Evolutionary conservation across 2,797 vertebrate species (phyloP).

Genomic region (Channa striata): DNA sequence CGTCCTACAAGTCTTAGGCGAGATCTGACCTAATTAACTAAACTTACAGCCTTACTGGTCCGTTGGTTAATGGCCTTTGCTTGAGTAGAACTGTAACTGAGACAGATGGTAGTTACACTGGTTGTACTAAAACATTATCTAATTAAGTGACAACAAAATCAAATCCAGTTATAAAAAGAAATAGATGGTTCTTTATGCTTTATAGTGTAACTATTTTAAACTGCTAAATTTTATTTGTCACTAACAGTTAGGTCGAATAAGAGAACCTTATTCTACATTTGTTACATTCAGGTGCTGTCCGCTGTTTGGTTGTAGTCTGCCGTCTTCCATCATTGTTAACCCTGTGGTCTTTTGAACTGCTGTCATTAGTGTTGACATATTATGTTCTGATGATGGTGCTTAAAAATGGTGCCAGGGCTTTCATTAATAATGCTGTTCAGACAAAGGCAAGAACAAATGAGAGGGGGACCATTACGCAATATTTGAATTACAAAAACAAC

Average conservation of each 20-base stretch:
- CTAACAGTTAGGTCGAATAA: slow-evolving; percentile 29
- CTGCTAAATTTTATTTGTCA: slow-evolving; percentile 12
- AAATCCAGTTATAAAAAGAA: slow-evolving; percentile 46
- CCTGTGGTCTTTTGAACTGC: slow-evolving; percentile 53
- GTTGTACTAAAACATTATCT: slow-evolving; percentile 58
- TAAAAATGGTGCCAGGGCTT: slow-evolving; percentile 36
- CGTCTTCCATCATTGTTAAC: slow-evolving; percentile 49
- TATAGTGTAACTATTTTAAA: slow-evolving; percentile 25
- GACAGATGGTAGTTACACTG: slow-evolving; percentile 75
- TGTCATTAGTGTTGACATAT: slow-evolving; percentile 57
- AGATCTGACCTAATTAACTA: slow-evolving; percentile 77
- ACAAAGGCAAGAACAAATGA: slow-evolving; percentile 65
- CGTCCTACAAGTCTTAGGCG: slow-evolving; percentile 68
- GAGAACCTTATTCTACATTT: slow-evolving; percentile 42
- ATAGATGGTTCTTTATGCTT: slow-evolving; percentile 29
- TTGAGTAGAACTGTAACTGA: slow-evolving; percentile 70
- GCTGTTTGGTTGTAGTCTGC: slow-evolving; percentile 42
- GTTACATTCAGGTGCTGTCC: slow-evolving; percentile 29
- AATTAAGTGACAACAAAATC: slow-evolving; percentile 73
- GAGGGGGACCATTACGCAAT: slow-evolving; percentile 61
- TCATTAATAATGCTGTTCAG: slow-evolving; percentile 67
- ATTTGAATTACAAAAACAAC: slow-evolving; percentile 81
- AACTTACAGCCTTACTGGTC: slow-evolving; percentile 68
- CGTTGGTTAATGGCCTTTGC: slow-evolving; percentile 78
- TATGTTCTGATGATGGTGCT: slow-evolving; percentile 54